A percentile compares a stretch with the other conserved stretches of the same genome.
phyloP scores from a whole-genome alignment of 2,888 invertebrate genomes.

The Aphidoletes aphidimyza region DNA sequence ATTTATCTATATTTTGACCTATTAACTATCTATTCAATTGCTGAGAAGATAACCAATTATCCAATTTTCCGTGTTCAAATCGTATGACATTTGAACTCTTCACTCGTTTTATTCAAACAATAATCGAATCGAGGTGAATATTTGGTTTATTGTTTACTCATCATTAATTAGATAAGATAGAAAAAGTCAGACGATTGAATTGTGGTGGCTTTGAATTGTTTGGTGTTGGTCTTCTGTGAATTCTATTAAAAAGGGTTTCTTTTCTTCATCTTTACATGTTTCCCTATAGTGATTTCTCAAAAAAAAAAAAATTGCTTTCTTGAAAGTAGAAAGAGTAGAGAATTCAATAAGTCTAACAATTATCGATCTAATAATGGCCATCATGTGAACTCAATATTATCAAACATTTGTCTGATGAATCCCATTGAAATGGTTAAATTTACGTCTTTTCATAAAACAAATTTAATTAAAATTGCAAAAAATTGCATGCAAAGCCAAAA shows the following conservation, averaged over 20 bases:
- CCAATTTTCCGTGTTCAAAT: background rate
- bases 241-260: background rate
- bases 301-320: too few relatives aligned
- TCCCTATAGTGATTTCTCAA: too few relatives aligned
- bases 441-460: too few relatives aligned
- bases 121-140: conserved; percentile 31
- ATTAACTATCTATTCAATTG: conserved; percentile 41
- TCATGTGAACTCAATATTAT: too few relatives aligned
- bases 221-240: background rate
- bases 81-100: conserved; percentile 26
- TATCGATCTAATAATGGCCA: too few relatives aligned
- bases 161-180: background rate
- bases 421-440: background rate
- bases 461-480: background rate
- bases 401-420: too few relatives aligned
- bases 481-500: background rate
- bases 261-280: too few relatives aligned
- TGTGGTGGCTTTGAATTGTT: background rate
- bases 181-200: background rate
- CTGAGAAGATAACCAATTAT: conserved; percentile 46
- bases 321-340: too few relatives aligned
- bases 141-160: conserved; percentile 17
- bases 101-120: background rate
- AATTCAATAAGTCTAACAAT: too few relatives aligned
- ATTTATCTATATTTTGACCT: conserved; percentile 22